Evolutionary conservation across 2,113 vertebrate species (phyloP).

Genomic region (Myiozetetes cayanensis): DNA sequence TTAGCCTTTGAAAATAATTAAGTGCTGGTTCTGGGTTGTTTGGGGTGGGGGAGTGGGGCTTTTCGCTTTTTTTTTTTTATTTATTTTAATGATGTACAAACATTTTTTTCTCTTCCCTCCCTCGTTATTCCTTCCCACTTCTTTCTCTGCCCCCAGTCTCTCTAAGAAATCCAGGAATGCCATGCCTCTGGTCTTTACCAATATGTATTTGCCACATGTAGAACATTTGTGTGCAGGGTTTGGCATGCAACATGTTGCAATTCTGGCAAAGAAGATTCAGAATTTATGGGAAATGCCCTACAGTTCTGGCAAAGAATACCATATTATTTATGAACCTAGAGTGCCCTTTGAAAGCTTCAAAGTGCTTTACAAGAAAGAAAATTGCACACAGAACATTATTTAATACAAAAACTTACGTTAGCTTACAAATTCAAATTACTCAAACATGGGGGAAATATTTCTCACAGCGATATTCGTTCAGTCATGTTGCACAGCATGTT

Average conservation of each 20-base stretch:
- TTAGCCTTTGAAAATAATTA: neutral
- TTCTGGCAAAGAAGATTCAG: conserved; percentile 41
- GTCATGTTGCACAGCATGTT: conserved; percentile 39
- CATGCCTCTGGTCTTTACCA: conserved; percentile 33
- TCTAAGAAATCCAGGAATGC: conserved; percentile 40
- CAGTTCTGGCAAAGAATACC: conserved; percentile 52
- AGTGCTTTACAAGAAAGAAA: conserved; percentile 58
- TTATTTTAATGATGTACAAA: neutral
- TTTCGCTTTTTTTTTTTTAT: neutral
- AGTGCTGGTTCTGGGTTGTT: neutral
- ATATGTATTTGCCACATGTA: neutral
- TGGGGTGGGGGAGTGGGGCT: neutral
- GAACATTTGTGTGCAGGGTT: conserved; percentile 49
- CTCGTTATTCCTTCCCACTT: neutral
- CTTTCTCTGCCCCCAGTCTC: neutral
- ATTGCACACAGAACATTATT: conserved; percentile 52
- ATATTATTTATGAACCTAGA: conserved; percentile 60
- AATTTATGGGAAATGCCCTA: conserved; percentile 57
- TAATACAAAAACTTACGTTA: conserved; percentile 60
- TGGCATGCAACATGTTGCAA: conserved; percentile 47
- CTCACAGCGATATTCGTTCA: conserved; percentile 42
- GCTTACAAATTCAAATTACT: conserved; percentile 63
- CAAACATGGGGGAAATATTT: conserved; percentile 21
- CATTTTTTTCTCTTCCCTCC: neutral
- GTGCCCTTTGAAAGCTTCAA: conserved; percentile 63